Base-by-base conservation (phyloP, 37 sponge, comb jelly and placozoan species). In the Eunapius fragilis region DNA sequence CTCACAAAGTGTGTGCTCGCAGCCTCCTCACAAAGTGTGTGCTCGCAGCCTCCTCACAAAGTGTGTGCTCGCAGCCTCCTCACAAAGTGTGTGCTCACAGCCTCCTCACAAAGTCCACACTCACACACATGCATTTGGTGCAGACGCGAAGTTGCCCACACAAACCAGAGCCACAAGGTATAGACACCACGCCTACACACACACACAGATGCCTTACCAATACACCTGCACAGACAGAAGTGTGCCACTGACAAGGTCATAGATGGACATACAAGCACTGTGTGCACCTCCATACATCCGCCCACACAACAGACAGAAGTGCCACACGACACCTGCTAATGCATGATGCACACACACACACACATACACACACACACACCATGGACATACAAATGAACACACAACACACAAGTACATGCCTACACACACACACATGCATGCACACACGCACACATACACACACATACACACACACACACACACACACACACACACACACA, bases 361-460 rank as follows among this genome's bases (percentile, higher is more conserved):
- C 3, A 3, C 41, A 6, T 41, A 6, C 41, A 41, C 6, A 41
- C 3, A 6, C 41, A 6, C 41, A 41, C 41, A 41, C 41, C 41
- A 9, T 41, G 6, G 6, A 3, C 41, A 41, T 6, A 41, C 6
- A 41, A 6, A 11, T 58, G 14, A 19, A 17, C 1, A 58, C 17
- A 17, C 22, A 58, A 58, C 22, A 17, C 14, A 17, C 58, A 17
- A 32, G 4, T 31, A 9, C 47, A 45, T 45, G 47, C 47, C 4
- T 9, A 45, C 47, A 45, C 9, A 45, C 47, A 45, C 47, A 45
- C 14, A 0, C 58, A 58, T 58, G 1, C 58, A 58, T 11, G 17
- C 22, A 58, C 58, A 58, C 58, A 73, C 74, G 19, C 74, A 73
- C 74, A 73, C n/a, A 73, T 19, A 19, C n/a, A 73, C 74, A 73